Evolutionary conservation across 2,888 invertebrate species (phyloP), one percentile per base, ranked within the genome.

Genomic region (Dastarcus helophoroides): DNA sequence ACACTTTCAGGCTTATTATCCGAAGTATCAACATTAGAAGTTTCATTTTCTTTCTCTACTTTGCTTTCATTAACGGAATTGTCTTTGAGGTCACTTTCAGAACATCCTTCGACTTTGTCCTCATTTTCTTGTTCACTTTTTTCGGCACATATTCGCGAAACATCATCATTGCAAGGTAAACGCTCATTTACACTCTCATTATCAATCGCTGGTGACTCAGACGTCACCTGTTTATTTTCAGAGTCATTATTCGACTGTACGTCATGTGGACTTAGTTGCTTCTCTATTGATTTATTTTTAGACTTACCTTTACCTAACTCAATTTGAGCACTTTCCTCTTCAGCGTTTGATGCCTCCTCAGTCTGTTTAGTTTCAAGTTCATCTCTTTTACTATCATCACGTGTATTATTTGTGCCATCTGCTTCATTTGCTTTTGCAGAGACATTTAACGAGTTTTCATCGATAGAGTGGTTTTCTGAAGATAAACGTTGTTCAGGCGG

Each of bases 221-320:
- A 9, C 21, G 26, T 57, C 59, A 55, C 58, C 61, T 60, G 60
- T 53, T 52, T 54, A 60, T 57, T 58, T 51, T 54, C 56, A 58
- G 52, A 54, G 29, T 52, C 52, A 51, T 47, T 47, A 44, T 48
- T 42, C 38, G 48, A 53, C 54, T 54, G 47, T 47, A 47, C 53
- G 48, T 58, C 50, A 45, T 44, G 47, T 44, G 46, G 43, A 44
- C 43, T 43, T 44, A 48, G 44, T 43, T 48, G 43, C 46, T 51
- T 48, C 44, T 55, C 53, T 43, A 47, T 48, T 55, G 56, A 51
- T 42, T 54, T 57, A 58, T 48, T 48, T 58, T 57, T 60, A 56
- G 57, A 62, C 62, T 62, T 62, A 62, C 62, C 62, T 62, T 61
- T 60, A 48, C 46, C 50, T 43, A 46, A 47, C 35, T 50, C 48